phyloP scores from a whole-genome alignment of 2,797 vertebrate genomes.

The Neosalanx taihuensis region DNA sequence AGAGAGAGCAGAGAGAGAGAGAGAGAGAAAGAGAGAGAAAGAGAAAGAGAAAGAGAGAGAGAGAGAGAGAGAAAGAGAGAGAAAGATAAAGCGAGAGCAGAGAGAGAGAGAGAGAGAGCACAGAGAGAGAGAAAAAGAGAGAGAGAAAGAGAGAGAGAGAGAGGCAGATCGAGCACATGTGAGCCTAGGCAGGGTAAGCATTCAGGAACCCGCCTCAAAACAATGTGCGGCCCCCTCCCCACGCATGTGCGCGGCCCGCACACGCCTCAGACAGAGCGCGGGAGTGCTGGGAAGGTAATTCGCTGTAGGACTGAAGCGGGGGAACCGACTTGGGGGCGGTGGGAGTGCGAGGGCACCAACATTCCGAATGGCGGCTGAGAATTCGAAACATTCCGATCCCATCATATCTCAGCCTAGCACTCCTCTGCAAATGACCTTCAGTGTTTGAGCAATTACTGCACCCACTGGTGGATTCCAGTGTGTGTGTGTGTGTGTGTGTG shows the following conservation, averaged over 20 bases:
- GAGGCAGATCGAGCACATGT: neutral
- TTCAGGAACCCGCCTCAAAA: neutral
- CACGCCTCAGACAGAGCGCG: conserved; percentile 16
- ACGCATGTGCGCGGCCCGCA: neutral
- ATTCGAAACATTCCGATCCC: neutral
- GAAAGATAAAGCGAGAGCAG: neutral
- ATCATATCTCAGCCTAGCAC: neutral
- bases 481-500: conserved; percentile 38
- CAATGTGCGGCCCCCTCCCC: neutral
- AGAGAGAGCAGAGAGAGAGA: too few relatives aligned
- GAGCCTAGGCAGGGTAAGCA: neutral
- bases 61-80: conserved; percentile 1
- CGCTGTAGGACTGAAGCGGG: too few relatives aligned
- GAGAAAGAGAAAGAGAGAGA: neutral
- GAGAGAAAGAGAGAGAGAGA: too few relatives aligned
- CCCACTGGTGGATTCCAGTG: conserved; percentile 35
- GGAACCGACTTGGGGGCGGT: too few relatives aligned
- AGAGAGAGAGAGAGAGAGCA: too few relatives aligned
- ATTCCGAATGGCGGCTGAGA: conserved; percentile 14
- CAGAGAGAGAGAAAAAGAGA: too few relatives aligned
- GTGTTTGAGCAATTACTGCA: conserved; percentile 66
- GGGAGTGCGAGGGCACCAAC: too few relatives aligned
- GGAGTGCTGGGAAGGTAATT: neutral
- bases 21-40: neutral
- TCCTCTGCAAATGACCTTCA: conserved; percentile 67